Evolutionary conservation across 2,113 vertebrate genomes (phyloP).

Genomic region (Megaleporinus macrocephalus): DNA sequence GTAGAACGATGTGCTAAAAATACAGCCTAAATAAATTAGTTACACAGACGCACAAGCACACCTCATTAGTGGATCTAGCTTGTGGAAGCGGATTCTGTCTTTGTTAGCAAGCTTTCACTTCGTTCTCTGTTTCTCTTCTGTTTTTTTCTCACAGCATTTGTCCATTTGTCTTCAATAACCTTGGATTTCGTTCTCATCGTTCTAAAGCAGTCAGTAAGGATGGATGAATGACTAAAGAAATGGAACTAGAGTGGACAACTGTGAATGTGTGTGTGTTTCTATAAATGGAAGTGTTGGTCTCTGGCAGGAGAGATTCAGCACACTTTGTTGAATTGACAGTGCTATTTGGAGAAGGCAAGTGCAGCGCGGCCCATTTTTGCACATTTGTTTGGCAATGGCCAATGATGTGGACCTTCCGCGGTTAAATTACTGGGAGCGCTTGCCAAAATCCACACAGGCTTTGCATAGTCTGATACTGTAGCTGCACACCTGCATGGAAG

Average conservation of each 20-base stretch:
- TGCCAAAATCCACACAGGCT: neutral
- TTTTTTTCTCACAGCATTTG: neutral
- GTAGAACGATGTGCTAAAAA: constrained; percentile 33
- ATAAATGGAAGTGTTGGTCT: neutral
- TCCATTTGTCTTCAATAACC: constrained; percentile 32
- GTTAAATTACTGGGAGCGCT: neutral
- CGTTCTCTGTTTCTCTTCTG: constrained; percentile 3
- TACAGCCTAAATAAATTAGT: constrained; percentile 14
- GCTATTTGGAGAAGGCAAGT: neutral
- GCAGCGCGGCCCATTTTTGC: neutral
- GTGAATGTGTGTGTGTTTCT: neutral
- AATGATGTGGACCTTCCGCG: neutral
- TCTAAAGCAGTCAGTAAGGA: constrained; percentile 7
- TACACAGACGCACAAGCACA: neutral
- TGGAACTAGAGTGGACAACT: neutral
- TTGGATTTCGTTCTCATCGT: constrained; percentile 11
- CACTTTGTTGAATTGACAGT: constrained; percentile 14
- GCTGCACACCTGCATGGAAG: constrained; percentile 8
- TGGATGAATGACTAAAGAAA: constrained; percentile 29
- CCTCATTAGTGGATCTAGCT: constrained; percentile 18
- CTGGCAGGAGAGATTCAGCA: neutral
- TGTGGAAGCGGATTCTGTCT: constrained; percentile 12
- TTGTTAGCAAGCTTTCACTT: constrained; percentile 1
- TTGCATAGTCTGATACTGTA: neutral
- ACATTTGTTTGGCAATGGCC: constrained; percentile 9